Conservation (phyloP, 2,113 vertebrate species). For the Jaculus jaculus region DNA sequence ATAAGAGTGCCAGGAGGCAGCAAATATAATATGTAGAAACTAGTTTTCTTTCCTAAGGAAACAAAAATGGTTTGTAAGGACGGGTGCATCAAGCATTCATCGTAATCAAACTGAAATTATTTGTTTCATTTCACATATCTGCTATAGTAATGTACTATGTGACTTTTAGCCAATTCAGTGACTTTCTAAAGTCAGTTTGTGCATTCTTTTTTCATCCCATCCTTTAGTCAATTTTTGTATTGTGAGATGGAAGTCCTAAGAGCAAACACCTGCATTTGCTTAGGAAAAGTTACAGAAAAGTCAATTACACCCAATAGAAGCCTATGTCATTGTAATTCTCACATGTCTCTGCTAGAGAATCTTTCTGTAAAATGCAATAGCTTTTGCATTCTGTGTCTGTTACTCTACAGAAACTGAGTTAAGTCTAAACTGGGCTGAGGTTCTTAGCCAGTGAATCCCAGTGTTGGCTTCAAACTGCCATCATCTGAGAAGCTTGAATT, state of each 20-base stretch:
- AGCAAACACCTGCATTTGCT: no score
- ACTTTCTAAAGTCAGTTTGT: background rate
- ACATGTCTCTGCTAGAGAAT: background rate
- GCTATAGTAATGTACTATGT: background rate
- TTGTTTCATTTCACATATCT: background rate
- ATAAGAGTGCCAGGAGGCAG: background rate
- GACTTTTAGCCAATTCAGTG: background rate
- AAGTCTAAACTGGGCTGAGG: background rate
- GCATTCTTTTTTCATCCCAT: no score
- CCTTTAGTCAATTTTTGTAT: no score
- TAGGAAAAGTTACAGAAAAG: background rate
- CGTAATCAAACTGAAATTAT: background rate
- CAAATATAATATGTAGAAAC: background rate
- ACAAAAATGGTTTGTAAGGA: conserved; percentile 21
- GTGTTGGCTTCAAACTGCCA: background rate
- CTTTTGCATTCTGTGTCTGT: background rate
- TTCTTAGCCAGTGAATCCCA: background rate
- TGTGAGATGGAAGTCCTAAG: background rate
- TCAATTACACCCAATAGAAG: background rate
- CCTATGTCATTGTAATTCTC: background rate
- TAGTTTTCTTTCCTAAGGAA: conserved; percentile 4
- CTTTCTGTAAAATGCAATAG: background rate
- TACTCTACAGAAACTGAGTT: background rate
- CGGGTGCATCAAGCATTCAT: background rate
- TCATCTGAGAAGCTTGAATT: conserved; percentile 1